Evolutionary conservation across 2,888 invertebrate genomes (phyloP).

Genomic region (Cheilosia grossa): DNA sequence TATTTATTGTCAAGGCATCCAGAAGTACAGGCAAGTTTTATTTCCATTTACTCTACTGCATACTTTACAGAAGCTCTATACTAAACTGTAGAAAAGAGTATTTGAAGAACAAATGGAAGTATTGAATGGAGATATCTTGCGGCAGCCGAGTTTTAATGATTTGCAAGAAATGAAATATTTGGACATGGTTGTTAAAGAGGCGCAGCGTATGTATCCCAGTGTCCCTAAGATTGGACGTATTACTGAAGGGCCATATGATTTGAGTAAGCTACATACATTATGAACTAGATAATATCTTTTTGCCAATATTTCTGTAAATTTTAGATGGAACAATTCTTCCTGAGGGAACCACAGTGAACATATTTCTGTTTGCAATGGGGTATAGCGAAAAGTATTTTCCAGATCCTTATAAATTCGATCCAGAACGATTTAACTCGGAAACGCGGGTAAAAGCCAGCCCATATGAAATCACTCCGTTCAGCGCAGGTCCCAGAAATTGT

Average conservation of each 20-base stretch:
- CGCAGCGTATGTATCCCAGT: constrained; percentile 80
- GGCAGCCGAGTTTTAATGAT: constrained; percentile 79
- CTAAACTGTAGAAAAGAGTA: constrained; percentile 82
- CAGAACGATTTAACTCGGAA: constrained; percentile 84
- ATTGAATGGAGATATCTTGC: constrained; percentile 80
- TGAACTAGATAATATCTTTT: neutral
- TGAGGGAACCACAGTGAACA: constrained; percentile 76
- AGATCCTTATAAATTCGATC: constrained; percentile 81
- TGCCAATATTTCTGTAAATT: neutral
- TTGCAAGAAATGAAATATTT: constrained; percentile 81
- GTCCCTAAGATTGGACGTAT: constrained; percentile 79
- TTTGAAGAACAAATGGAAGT: constrained; percentile 84
- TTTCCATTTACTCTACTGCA: neutral
- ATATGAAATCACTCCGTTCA: constrained; percentile 86
- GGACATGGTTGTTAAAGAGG: constrained; percentile 81
- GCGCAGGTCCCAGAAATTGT: constrained; percentile 87
- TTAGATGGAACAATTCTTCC: constrained; percentile 80
- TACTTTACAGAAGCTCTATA: neutral
- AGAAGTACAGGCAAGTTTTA: constrained; percentile 83
- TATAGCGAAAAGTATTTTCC: constrained; percentile 79
- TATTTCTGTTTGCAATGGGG: constrained; percentile 78
- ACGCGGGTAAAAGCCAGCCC: constrained; percentile 81
- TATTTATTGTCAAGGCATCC: constrained; percentile 84
- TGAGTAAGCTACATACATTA: constrained; percentile 76
- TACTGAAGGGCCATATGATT: constrained; percentile 78